Percentiles rank a stretch among this genome's conserved stretches.
phyloP scores from a whole-genome alignment of 2,113 vertebrate genomes.

The Chaetodon auriga region DNA sequence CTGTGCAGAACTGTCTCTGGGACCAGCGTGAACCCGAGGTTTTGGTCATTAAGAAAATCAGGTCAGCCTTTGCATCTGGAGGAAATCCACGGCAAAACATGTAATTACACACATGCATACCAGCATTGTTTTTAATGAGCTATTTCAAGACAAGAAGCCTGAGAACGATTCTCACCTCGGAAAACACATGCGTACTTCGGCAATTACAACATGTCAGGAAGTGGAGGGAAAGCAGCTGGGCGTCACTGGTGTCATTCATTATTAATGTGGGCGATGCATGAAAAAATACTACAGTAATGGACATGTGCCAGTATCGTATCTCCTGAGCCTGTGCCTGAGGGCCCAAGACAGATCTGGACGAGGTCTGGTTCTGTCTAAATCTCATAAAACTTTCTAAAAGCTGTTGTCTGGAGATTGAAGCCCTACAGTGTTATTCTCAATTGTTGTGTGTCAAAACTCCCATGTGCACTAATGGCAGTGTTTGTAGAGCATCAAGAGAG shows the following conservation, averaged over 20 bases:
- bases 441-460: not conserved
- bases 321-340: not conserved
- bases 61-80: slow-evolving; percentile 72
- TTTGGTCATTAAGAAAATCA: slow-evolving; percentile 80
- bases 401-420: not conserved
- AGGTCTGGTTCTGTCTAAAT: not conserved
- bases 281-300: not conserved
- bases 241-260: slow-evolving; percentile 23
- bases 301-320: not conserved
- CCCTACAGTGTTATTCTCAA: not conserved
- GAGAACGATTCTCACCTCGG: slow-evolving; percentile 46
- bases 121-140: slow-evolving; percentile 73
- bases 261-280: not conserved
- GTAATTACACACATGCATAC: slow-evolving; percentile 63
- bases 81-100: slow-evolving; percentile 67
- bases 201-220: slow-evolving; percentile 13
- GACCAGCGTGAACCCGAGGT: slow-evolving; percentile 67
- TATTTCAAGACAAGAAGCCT: slow-evolving; percentile 45
- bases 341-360: not conserved
- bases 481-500: not conserved
- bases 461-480: not conserved
- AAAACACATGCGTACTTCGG: slow-evolving; percentile 30
- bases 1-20: slow-evolving; percentile 65
- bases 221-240: not conserved
- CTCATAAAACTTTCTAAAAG: not conserved